phyloP scores from a whole-genome alignment of 2,797 vertebrate species.

The Glyptemys insculpta region DNA sequence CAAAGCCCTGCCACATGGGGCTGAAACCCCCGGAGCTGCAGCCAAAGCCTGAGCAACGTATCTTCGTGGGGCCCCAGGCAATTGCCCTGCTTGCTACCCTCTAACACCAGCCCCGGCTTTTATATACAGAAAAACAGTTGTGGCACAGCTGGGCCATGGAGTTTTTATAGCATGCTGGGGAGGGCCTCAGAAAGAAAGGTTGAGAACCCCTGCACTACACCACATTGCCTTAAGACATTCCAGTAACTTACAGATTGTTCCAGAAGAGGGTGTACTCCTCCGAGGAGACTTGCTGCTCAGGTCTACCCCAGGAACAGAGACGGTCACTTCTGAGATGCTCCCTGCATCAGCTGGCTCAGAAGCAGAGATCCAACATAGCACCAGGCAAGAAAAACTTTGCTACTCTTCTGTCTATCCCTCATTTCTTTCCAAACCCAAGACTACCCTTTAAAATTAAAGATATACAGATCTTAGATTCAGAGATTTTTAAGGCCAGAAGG shows the following conservation, averaged over 20 bases:
- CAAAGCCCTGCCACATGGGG: too few relatives aligned
- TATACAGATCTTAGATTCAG: not conserved
- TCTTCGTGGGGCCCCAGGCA: too few relatives aligned
- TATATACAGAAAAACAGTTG: too few relatives aligned
- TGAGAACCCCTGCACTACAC: not conserved
- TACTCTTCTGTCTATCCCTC: not conserved
- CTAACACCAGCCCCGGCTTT: too few relatives aligned
- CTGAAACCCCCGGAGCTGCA: too few relatives aligned
- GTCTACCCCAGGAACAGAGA: not conserved
- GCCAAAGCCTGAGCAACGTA: too few relatives aligned
- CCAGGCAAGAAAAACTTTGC: not conserved
- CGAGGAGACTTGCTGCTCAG: not conserved
- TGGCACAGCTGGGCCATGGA: too few relatives aligned
- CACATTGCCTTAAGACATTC: fast-evolving
- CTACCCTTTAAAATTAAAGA: not conserved
- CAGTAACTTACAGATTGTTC: not conserved
- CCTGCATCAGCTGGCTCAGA: not conserved
- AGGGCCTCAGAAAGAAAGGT: too few relatives aligned
- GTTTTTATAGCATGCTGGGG: too few relatives aligned
- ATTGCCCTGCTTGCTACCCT: too few relatives aligned
- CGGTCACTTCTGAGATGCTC: not conserved
- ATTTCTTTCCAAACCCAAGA: not conserved
- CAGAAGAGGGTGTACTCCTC: not conserved
- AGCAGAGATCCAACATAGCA: not conserved
- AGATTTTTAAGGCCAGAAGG: not conserved